phyloP scores from a whole-genome alignment of 2,113 vertebrate species.

The Melozone crissalis region DNA sequence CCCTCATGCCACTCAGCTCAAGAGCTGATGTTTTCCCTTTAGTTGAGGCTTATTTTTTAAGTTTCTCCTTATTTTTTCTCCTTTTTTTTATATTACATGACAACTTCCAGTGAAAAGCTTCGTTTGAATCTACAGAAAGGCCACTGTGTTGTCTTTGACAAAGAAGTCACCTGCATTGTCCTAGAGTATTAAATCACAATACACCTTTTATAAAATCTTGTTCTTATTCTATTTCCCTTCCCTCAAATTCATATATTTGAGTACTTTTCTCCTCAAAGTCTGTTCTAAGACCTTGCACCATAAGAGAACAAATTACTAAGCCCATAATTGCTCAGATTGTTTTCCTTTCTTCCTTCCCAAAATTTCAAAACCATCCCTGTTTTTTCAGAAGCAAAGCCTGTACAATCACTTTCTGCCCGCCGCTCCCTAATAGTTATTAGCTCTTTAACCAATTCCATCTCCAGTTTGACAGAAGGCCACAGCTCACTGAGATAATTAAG shows the following conservation, averaged over 20 bases:
- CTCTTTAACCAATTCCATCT: conserved; percentile 1
- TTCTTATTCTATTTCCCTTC: neutral
- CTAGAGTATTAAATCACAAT: neutral
- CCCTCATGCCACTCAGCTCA: neutral
- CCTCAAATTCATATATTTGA: neutral
- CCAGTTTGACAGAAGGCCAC: conserved; percentile 3
- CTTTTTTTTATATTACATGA: neutral
- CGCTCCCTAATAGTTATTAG: neutral
- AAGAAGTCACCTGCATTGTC: neutral
- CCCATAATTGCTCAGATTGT: neutral
- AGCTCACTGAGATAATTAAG: neutral
- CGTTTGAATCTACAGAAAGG: neutral
- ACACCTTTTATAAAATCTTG: neutral
- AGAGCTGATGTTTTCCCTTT: neutral
- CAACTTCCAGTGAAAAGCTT: neutral
- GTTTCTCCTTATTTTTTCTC: neutral
- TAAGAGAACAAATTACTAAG: neutral
- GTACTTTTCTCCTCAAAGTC: neutral
- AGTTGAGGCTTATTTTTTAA: neutral
- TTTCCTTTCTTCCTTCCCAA: neutral
- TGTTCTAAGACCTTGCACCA: neutral
- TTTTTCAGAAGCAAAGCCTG: neutral
- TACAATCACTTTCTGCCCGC: neutral
- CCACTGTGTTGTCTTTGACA: neutral
- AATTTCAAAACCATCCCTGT: neutral